Evolutionary conservation across 2,113 vertebrate genomes (phyloP).

Genomic region (Aphyosemion australe): DNA sequence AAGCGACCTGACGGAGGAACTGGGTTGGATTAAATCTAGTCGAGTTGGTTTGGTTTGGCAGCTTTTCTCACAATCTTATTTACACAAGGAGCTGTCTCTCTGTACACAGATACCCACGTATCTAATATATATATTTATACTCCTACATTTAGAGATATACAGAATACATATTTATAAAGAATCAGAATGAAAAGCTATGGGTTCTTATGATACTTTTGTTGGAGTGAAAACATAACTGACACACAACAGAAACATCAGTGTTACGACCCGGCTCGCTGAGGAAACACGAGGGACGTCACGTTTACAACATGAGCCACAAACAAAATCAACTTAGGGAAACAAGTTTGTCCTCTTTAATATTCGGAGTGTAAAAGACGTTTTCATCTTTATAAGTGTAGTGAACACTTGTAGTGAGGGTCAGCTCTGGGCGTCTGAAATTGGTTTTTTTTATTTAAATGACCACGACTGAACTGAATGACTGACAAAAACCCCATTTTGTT

Average conservation of each 20-base stretch:
- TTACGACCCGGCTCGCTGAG: too few species aligned
- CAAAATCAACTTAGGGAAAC: slow-evolving; percentile 8
- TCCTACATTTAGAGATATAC: slow-evolving; percentile 50
- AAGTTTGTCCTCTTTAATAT: slow-evolving; percentile 50
- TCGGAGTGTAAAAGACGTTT: neutral
- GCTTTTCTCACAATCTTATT: slow-evolving; percentile 66
- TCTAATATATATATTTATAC: slow-evolving; percentile 53
- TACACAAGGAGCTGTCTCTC: slow-evolving; percentile 59
- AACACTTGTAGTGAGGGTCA: too few species aligned
- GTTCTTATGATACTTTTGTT: slow-evolving; percentile 52
- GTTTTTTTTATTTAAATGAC: neutral
- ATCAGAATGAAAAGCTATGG: slow-evolving; percentile 45
- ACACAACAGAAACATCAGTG: slow-evolving; percentile 52
- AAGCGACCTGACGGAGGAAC: slow-evolving; percentile 23
- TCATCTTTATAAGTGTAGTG: neutral
- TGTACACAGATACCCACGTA: slow-evolving; percentile 69
- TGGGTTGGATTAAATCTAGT: slow-evolving; percentile 36
- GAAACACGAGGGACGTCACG: too few species aligned
- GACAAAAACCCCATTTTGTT: too few species aligned
- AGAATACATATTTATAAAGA: slow-evolving; percentile 43
- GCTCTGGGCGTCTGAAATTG: too few species aligned
- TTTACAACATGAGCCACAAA: slow-evolving; percentile 53
- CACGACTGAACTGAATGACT: neutral
- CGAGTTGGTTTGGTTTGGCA: slow-evolving; percentile 66
- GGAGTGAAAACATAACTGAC: slow-evolving; percentile 50